These are phyloP conservation scores for Diabrotica virgifera DNA, from an alignment of 1,140 invertebrate species.

Conservation along the genomic window DNA sequence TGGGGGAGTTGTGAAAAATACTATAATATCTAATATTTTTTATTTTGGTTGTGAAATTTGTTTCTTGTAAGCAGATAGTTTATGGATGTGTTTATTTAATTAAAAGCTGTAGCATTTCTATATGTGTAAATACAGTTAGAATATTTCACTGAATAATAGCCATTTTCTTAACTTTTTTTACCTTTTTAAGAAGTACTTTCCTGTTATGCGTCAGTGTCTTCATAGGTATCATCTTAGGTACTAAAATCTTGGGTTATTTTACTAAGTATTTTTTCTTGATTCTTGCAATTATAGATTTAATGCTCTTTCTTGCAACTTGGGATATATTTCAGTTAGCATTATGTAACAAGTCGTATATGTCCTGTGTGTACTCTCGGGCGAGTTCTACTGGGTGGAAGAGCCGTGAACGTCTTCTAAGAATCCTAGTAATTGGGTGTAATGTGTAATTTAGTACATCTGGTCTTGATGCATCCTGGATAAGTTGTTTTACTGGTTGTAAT, in stretches of 20 bases:
- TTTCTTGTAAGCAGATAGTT: no score
- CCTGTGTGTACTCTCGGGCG: constrained; percentile 5
- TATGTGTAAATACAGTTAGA: no score
- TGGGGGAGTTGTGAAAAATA: no score
- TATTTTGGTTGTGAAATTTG: no score
- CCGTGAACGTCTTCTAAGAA: constrained; percentile 9
- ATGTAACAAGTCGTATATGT: background rate
- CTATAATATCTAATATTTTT: no score
- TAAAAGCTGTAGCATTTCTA: no score
- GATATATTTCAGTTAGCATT: constrained; percentile 8
- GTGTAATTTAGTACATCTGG: constrained; percentile 2
- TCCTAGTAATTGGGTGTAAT: background rate
- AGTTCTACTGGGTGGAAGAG: constrained; percentile 1
- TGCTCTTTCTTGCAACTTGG: constrained; percentile 1
- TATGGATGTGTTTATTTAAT: no score
- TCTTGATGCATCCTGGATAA: constrained; percentile 1
- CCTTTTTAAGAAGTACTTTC: background rate
- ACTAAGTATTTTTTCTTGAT: constrained; percentile 13
- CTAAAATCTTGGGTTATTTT: no score
- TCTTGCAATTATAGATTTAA: constrained; percentile 9
- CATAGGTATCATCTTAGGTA: background rate
- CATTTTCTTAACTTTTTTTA: no score
- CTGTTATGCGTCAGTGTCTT: background rate
- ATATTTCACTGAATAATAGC: no score
- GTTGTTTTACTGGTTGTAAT: constrained; percentile 1